phyloP scores from a whole-genome alignment of 64 coral and sea anemone genomes.

The Stylophora pistillata region DNA sequence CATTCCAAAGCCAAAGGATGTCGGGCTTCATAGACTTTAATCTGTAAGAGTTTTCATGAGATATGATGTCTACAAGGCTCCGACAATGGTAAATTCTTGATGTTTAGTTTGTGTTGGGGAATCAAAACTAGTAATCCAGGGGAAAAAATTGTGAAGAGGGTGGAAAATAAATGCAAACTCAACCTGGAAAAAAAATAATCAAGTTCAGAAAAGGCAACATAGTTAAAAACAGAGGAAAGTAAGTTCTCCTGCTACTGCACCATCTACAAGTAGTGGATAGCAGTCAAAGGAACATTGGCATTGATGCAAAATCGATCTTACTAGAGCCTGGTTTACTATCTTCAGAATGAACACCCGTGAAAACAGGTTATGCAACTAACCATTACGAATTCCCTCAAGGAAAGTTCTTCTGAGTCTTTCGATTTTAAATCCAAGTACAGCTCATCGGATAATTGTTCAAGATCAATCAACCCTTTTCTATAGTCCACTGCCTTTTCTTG shows the following conservation, averaged over 20 bases:
- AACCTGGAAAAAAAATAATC: too few relatives aligned
- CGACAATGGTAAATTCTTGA: too few relatives aligned
- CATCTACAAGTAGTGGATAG: too few relatives aligned
- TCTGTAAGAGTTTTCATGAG: constrained; percentile 28
- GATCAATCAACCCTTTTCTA: constrained; percentile 51
- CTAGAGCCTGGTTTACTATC: too few relatives aligned
- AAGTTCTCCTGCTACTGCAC: background rate
- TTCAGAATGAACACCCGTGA: too few relatives aligned
- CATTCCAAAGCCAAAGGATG: constrained; percentile 83
- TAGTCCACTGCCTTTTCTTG: constrained; percentile 88
- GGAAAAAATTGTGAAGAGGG: too few relatives aligned
- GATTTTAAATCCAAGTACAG: constrained; percentile 94
- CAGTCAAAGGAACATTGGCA: too few relatives aligned
- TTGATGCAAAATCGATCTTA: too few relatives aligned
- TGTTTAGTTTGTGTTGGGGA: too few relatives aligned
- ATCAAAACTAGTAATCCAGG: too few relatives aligned
- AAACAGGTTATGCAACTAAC: constrained; percentile 53
- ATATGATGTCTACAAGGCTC: background rate
- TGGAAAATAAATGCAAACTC: too few relatives aligned
- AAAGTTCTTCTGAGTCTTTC: constrained; percentile 53
- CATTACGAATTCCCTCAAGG: constrained; percentile 85
- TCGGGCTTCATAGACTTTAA: constrained; percentile 85
- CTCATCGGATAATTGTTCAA: constrained; percentile 74
- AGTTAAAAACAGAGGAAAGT: background rate
- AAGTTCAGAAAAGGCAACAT: background rate